Base-by-base conservation (phyloP, 2,797 vertebrate genomes). In the Pogoniulus pusillus region DNA sequence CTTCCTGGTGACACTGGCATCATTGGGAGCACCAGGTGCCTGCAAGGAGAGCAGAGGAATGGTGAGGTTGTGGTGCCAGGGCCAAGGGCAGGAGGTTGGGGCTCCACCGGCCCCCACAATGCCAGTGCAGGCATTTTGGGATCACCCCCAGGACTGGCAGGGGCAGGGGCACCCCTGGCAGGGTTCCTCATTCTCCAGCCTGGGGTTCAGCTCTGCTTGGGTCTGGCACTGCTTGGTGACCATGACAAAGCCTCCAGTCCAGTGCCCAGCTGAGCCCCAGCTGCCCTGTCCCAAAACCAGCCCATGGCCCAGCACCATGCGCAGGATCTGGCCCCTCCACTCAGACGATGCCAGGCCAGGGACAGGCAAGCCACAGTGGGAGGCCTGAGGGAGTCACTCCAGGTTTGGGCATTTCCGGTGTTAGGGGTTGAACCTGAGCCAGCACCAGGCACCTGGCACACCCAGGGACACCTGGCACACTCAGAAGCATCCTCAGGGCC, bases 81-180 rank as follows among this genome's bases (percentile, higher is more conserved):
- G 27, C 29, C 41, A 6, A 23, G 19, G 15, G 22, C 35, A 15
- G 49, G 22, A 41, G 30, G 24, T 12, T 0, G 1, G 3, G 29
- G 62, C 9, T 43, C 12, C 19, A 12, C 9, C 27, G 18, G 24
- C 4, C 7, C 26, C 39, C n/a, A 17, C 1, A 8, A 4, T 4
- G 4, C 5, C 58, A 0, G 6, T 1, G 2, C 2, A 18, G 51
- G 9, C 5, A 4, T 26, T 43, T 23, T 3, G 4, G 35, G 9
- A 32, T 1, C 5, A 19, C 6, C 14, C 6, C 27, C 32, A 55
- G 30, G 30, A n/a, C 17, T n/a, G 13, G 49, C 13, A 6, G 24
- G 57, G 64, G 45, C 60, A 47, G 37, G 37, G 78, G 39, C 27
- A 55, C 4, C 11, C 39, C 63, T 7, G 41, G 41, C 41, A 2